phyloP scores from a whole-genome alignment of 2,888 invertebrate species.

The Bellardia bayeri region DNA sequence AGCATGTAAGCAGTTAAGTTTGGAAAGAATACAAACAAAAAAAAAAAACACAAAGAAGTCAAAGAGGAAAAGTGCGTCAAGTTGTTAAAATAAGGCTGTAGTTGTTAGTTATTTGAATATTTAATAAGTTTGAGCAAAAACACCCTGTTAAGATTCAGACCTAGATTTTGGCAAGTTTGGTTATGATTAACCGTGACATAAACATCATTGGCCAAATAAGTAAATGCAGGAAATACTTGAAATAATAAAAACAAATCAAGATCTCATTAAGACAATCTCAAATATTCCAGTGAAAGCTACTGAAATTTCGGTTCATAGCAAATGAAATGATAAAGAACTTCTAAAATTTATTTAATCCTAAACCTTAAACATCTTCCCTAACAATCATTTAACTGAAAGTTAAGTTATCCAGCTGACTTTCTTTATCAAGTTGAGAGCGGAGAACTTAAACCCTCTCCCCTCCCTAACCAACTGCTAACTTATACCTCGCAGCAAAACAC shows the following conservation, averaged over 20 bases:
- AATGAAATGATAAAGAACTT: too few relatives aligned
- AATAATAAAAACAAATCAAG: too few relatives aligned
- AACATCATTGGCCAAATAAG: neutral
- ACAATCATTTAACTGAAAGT: too few relatives aligned
- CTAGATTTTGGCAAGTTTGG: neutral
- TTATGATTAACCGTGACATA: neutral
- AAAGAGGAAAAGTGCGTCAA: neutral
- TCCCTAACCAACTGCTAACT: too few relatives aligned
- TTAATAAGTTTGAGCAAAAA: neutral
- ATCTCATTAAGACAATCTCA: too few relatives aligned
- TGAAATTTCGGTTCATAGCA: too few relatives aligned
- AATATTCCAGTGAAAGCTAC: too few relatives aligned
- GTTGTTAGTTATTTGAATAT: neutral
- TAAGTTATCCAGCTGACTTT: too few relatives aligned
- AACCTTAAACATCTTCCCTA: too few relatives aligned
- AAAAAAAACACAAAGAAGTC: neutral
- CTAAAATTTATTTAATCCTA: too few relatives aligned
- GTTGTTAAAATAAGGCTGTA: neutral
- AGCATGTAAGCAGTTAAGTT: constrained; percentile 41
- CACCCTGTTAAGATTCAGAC: neutral
- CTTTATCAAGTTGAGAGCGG: too few relatives aligned
- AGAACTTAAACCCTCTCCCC: too few relatives aligned
- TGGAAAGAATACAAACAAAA: neutral
- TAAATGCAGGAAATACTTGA: neutral
- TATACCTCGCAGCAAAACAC: neutral